Evolutionary conservation across 53 echinoderm and acorn worm species (phyloP).

Genomic region (Arbacia lixula): DNA sequence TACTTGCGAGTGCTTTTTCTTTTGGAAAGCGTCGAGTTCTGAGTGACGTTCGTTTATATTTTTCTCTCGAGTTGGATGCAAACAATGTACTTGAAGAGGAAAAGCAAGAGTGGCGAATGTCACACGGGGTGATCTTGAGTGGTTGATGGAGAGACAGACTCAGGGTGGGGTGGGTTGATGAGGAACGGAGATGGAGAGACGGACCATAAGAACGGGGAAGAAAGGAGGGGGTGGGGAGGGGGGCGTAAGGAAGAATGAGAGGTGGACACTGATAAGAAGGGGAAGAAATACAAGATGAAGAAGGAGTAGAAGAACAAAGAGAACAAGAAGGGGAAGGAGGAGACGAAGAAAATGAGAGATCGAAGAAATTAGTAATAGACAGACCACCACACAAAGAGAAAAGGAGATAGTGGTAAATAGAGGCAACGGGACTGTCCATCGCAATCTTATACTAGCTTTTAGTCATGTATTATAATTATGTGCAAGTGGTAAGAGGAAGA

Average conservation of each 20-base stretch:
- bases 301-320: too few relatives aligned
- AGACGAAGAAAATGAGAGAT: neutral
- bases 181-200: neutral
- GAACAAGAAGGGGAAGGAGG: too few relatives aligned
- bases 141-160: neutral
- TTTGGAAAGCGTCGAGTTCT: conserved; percentile 23
- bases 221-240: neutral
- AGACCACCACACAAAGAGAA: too few relatives aligned
- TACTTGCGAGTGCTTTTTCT: neutral
- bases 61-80: conserved; percentile 21
- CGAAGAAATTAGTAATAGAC: neutral
- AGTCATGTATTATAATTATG: too few relatives aligned
- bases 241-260: neutral
- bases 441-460: too few relatives aligned
- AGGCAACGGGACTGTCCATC: too few relatives aligned
- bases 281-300: too few relatives aligned
- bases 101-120: conserved; percentile 45
- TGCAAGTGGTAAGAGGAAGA: too few relatives aligned
- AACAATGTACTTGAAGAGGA: conserved; percentile 34
- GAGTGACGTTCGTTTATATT: conserved; percentile 53
- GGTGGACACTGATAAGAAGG: too few relatives aligned
- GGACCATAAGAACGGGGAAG: neutral
- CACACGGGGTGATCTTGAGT: neutral
- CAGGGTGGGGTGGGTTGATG: neutral
- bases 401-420: too few relatives aligned